These are phyloP conservation scores for Hoplostethus mediterraneus DNA, from an alignment of 2,797 vertebrate genomes.

Conservation along the genomic window DNA sequence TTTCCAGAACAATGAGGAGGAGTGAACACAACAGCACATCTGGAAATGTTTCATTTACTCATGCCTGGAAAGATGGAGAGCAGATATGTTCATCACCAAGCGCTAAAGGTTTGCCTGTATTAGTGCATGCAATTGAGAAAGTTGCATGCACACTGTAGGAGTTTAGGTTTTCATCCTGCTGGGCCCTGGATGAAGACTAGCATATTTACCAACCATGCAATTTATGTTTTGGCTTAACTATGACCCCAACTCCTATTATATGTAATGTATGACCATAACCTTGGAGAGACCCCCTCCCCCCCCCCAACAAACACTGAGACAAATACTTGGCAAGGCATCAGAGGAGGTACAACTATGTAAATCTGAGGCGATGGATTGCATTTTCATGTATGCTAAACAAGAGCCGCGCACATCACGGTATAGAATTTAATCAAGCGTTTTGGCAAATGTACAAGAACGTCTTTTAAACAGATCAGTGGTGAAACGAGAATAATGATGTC, in stretches of 20 bases:
- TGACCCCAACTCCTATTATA: conserved; percentile 14
- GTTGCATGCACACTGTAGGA: neutral
- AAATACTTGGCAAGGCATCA: conserved; percentile 5
- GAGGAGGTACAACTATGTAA: neutral
- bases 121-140: neutral
- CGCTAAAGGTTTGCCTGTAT: conserved; percentile 1
- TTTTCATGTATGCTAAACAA: neutral
- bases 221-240: conserved; percentile 11
- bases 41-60: conserved; percentile 5
- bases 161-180: conserved; percentile 11
- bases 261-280: conserved; percentile 26
- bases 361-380: neutral
- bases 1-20: neutral
- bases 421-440: neutral
- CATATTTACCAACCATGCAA: neutral
- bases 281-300: conserved; percentile 4
- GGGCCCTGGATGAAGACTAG: neutral
- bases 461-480: neutral
- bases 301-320: neutral
- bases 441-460: neutral
- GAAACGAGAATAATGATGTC: neutral
- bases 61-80: neutral
- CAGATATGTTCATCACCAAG: neutral
- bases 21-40: neutral
- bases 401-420: neutral